Percentiles rank a stretch among this genome's conserved stretches.
Conservation (phyloP, 1,140 invertebrate species). For the Drosophila repleta region DNA sequence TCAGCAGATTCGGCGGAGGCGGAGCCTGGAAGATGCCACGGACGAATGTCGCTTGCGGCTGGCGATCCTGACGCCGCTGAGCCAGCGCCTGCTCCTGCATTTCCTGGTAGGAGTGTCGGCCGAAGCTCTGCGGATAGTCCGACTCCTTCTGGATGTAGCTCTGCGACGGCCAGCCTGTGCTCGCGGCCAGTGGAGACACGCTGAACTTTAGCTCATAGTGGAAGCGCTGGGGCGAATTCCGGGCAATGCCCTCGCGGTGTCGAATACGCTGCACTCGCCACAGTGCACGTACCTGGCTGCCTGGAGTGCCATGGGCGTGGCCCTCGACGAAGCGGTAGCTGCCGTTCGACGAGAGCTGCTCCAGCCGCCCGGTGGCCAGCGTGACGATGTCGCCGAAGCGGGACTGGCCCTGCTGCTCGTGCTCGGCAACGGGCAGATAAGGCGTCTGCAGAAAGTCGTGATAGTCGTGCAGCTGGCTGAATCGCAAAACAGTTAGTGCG, state of each 20-base stretch:
- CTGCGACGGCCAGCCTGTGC: conserved; percentile 47
- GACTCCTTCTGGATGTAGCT: conserved; percentile 76
- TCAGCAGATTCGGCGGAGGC: conserved; percentile 60
- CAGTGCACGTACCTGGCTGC: conserved; percentile 85
- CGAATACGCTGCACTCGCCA: conserved; percentile 88
- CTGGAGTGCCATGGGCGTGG: conserved; percentile 34
- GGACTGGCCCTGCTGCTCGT: conserved; percentile 28
- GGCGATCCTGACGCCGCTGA: conserved; percentile 64
- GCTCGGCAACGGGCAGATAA: conserved; percentile 82
- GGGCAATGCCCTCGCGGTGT: conserved; percentile 84
- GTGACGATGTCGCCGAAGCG: conserved; percentile 87
- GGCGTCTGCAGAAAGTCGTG: conserved; percentile 84
- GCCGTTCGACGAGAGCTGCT: conserved; percentile 83
- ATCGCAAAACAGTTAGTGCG: background rate
- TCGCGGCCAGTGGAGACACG: conserved; percentile 84
- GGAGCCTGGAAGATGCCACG: conserved; percentile 65
- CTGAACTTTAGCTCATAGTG: conserved; percentile 88
- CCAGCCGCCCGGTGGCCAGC: conserved; percentile 86
- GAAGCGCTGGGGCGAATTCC: conserved; percentile 79
- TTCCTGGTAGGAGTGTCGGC: conserved; percentile 48
- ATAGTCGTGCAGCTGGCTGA: conserved; percentile 76
- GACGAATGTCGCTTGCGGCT: conserved; percentile 70
- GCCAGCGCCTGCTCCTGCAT: conserved; percentile 50
- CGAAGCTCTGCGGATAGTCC: conserved; percentile 79
- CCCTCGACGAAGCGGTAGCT: conserved; percentile 86